Evolutionary conservation across 1,140 invertebrate species (phyloP).

Genomic region (Drosophila rufa): DNA sequence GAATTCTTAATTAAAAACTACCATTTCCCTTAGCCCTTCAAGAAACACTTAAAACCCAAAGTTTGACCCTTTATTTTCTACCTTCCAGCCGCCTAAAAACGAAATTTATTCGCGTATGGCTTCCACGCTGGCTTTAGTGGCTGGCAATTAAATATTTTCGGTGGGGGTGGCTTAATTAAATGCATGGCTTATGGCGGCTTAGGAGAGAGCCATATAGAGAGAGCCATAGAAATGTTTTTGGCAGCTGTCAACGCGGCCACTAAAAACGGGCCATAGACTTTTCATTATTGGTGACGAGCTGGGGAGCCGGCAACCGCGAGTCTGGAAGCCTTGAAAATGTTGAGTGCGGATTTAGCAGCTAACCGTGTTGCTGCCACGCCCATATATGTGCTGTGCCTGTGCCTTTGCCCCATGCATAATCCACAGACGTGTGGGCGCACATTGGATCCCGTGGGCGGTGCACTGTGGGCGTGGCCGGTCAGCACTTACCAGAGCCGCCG

Average conservation of each 20-base stretch:
- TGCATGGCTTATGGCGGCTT: slow-evolving; percentile 47
- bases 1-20: too few relatives aligned
- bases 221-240: slow-evolving; percentile 56
- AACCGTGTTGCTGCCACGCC: slow-evolving; percentile 18
- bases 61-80: background rate
- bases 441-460: slow-evolving; percentile 11
- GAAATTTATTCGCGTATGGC: slow-evolving; percentile 9
- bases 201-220: slow-evolving; percentile 8
- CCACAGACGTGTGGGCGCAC: slow-evolving; percentile 14
- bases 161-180: slow-evolving; percentile 47
- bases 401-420: slow-evolving; percentile 41
- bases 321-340: slow-evolving; percentile 57
- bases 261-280: slow-evolving; percentile 44
- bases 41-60: background rate
- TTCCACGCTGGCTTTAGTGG: slow-evolving; percentile 1
- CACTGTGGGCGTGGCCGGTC: slow-evolving; percentile 21
- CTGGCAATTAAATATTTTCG: slow-evolving; percentile 38
- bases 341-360: slow-evolving; percentile 30
- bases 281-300: slow-evolving; percentile 52
- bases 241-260: slow-evolving; percentile 58
- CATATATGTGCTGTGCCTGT: background rate
- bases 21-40: background rate
- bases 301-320: background rate
- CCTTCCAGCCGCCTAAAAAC: background rate
- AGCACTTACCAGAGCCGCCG: slow-evolving; percentile 57